Evolutionary conservation across 2,797 vertebrate species (phyloP).

Genomic region (Bothrops alternatus): DNA sequence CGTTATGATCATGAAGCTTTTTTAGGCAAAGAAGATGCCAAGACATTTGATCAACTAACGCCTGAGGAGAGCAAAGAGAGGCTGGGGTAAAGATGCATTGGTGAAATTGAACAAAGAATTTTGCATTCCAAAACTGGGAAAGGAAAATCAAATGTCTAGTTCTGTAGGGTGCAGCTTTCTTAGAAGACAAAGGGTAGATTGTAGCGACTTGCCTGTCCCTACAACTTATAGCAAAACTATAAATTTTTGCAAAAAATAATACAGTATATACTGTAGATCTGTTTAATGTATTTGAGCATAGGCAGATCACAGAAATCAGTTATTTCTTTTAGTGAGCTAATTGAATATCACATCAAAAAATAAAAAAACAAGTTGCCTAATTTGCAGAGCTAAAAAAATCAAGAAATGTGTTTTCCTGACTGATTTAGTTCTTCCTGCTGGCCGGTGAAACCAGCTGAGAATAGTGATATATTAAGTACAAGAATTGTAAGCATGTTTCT

Average conservation of each 20-base stretch:
- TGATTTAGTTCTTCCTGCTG: neutral
- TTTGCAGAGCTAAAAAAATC: neutral
- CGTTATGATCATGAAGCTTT: constrained; percentile 92
- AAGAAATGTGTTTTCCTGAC: neutral
- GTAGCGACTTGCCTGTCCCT: neutral
- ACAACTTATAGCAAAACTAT: neutral
- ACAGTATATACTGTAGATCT: neutral
- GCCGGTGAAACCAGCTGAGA: neutral
- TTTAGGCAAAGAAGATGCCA: constrained; percentile 86
- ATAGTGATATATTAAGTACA: neutral
- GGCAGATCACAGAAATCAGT: neutral
- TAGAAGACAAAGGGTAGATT: neutral
- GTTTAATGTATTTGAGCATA: neutral
- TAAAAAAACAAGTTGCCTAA: neutral
- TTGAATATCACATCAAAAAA: neutral
- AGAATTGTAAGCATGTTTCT: neutral
- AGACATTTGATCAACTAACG: constrained; percentile 85
- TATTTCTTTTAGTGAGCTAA: neutral
- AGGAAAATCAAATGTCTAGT: neutral
- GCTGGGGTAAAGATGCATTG: neutral
- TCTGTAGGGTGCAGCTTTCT: neutral
- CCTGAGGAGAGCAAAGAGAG: constrained; percentile 85
- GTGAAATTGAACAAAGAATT: neutral
- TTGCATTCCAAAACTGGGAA: neutral
- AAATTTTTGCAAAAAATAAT: neutral